Evolutionary conservation across 2,113 vertebrate species (phyloP), one percentile per base, ranked within the genome.

Genomic region (Puffinus mauretanicus): DNA sequence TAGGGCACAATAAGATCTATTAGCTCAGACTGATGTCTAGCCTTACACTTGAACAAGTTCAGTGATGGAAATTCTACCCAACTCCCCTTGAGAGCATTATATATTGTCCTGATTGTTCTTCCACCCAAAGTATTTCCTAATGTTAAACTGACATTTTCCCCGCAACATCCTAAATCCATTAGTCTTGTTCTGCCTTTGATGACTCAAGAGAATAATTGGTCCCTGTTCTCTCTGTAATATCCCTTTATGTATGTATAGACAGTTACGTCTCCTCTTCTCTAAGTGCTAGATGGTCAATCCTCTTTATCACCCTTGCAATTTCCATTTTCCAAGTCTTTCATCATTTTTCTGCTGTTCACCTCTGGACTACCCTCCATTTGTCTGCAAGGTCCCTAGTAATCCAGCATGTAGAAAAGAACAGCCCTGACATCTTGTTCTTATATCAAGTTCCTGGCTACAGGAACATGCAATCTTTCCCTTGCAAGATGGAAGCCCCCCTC

Each of bases 221-320:
- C 86, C 83, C 79, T 69, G 55, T 78, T 69, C 69, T 95, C 78
- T 90, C 86, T 87, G 64, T 92, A 96, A 93, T 94, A 85, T 88
- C 62, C 82, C 57, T 95, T 95, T 97, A 95, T 93, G 62, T 93
- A 96, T 78, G 79, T 94, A 69, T 61, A 96, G 96, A 81, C 76
- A 88, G 84, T 95, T 95, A 88, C 75, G 55, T 86, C 88, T 93
- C 79, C 90, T 72, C 60, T 80, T 84, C 69, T 88, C 51, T 90
- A 95, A 96, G 88, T 94, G 80, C 72, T 97, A 73, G 57, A 81
- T 92, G 86, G 93, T 93, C 94, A 91, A 22, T 84, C 76, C 83
- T 94, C 88, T 96, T 96, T 94, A 96, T 97, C 86, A 94, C 66
- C 34, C 86, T 36, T 88, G 52, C 90, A 93, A 82, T 94, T 96